Evolutionary conservation across 2,113 vertebrate genomes (phyloP).

Genomic region (Stigmatopora nigra): DNA sequence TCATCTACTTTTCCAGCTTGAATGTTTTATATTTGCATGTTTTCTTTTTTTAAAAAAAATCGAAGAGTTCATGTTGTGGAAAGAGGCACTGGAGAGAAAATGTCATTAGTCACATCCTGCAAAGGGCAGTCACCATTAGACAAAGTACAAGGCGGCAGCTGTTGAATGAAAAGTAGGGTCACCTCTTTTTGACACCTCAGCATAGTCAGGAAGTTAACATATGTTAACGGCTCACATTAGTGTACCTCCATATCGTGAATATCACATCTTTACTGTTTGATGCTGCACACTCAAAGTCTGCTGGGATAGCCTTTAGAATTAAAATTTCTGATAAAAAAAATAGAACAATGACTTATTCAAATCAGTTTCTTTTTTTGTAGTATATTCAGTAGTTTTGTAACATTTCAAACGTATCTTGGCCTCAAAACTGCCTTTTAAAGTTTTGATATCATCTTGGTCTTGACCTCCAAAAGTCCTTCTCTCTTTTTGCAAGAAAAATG

Average conservation of each 20-base stretch:
- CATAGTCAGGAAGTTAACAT: conserved; percentile 14
- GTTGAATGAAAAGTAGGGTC: conserved; percentile 8
- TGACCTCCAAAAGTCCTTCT: too few relatives aligned
- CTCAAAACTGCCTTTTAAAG: too few relatives aligned
- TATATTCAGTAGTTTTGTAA: too few relatives aligned
- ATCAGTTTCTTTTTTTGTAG: too few relatives aligned
- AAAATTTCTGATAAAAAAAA: too few relatives aligned
- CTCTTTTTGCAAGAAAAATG: too few relatives aligned
- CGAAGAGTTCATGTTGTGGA: background rate
- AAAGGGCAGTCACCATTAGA: conserved; percentile 11
- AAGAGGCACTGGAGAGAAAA: background rate
- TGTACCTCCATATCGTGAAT: background rate
- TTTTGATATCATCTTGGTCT: too few relatives aligned
- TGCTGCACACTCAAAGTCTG: too few relatives aligned
- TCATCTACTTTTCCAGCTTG: conserved; percentile 1
- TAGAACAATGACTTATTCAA: too few relatives aligned
- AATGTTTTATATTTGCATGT: conserved; percentile 11
- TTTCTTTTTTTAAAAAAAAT: background rate
- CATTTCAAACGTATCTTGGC: too few relatives aligned
- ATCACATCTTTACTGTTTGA: background rate
- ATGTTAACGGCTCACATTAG: background rate
- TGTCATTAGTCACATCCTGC: conserved; percentile 7
- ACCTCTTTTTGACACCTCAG: background rate
- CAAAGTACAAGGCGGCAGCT: conserved; percentile 2
- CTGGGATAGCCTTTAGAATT: too few relatives aligned